Evolutionary conservation across 2,888 invertebrate genomes (phyloP), one percentile per base, ranked within the genome.

Genomic region (Aphrophora alni): DNA sequence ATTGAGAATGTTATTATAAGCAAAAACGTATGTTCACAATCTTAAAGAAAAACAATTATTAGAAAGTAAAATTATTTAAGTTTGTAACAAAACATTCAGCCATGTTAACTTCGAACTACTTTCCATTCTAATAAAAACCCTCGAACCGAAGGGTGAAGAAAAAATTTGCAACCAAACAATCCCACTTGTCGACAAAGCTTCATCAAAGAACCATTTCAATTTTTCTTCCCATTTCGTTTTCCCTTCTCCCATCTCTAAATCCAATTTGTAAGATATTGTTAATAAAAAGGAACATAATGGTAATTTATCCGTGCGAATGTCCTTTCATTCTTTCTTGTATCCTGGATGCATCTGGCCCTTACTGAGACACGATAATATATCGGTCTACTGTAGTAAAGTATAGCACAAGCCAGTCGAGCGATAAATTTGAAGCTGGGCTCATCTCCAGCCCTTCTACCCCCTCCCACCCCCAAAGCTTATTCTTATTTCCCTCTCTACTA

Each of bases 231-330:
- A 25, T n/a, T 77, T 33, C 33, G 33, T 33, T 33, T 33, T 33
- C 44, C 72, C 24, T 59, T n/a, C 21, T 59, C 21, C 73, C 44
- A 44, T 71, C 72, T 24, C 27, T 44, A 74, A 79, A 79, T 73
- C 78, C 74, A 79, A 79, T 74, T 79, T 79, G 78, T 74, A 74
- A 59, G 74, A 33, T 72, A 78, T 68, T 79, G 78, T 79, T 79
- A 79, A 79, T 79, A 79, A 79, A 79, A 73, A 74, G 74, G 78
- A 21, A 68, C 78, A 79, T 79, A 79, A 79, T 74, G 7, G 78
- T 72, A 78, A 78, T 72, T 72, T 78, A 78, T 78, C 44, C 51
- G 38, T 78, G 73, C 78, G 51, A 72, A 78, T 73, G 75, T 75
- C 75, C 69, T 80, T 76, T 76, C 70, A 75, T 26, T 71, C 26